These are phyloP conservation scores for Turdus rufiventris DNA, from an alignment of 2,113 vertebrate genomes.

Conservation along the genomic window DNA sequence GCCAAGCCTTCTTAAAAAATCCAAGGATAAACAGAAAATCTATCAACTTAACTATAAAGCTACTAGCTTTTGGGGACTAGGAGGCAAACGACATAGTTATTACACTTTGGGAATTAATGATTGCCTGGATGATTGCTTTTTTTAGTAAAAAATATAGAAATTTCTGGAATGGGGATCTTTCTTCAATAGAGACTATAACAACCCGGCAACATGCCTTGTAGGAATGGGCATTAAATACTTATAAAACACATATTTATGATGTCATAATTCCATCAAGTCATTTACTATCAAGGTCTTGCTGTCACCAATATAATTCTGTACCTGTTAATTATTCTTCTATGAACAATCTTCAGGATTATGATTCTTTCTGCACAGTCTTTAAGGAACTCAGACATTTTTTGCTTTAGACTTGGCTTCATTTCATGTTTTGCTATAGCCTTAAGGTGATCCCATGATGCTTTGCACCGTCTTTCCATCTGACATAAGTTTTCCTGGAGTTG, in stretches of 20 bases:
- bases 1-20: background rate
- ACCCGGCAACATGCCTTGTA: background rate
- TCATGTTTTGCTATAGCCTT: constrained; percentile 97
- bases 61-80: background rate
- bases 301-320: constrained; percentile 22
- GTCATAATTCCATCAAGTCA: background rate
- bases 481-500: constrained; percentile 94
- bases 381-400: constrained; percentile 95
- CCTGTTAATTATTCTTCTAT: constrained; percentile 96
- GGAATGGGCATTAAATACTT: background rate
- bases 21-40: background rate
- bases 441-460: constrained; percentile 97
- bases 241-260: background rate
- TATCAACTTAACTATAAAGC: background rate
- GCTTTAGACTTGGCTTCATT: constrained; percentile 91
- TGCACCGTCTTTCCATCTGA: constrained; percentile 95
- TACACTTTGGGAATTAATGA: background rate
- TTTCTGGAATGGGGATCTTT: background rate
- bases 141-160: background rate
- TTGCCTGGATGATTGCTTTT: background rate
- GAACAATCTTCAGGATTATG: constrained; percentile 95
- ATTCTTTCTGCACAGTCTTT: constrained; percentile 97
- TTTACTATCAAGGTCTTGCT: background rate
- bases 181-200: background rate
- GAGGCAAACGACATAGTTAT: background rate